Evolutionary conservation across 1,140 invertebrate genomes (phyloP).

Genomic region (Centruroides vittatus): DNA sequence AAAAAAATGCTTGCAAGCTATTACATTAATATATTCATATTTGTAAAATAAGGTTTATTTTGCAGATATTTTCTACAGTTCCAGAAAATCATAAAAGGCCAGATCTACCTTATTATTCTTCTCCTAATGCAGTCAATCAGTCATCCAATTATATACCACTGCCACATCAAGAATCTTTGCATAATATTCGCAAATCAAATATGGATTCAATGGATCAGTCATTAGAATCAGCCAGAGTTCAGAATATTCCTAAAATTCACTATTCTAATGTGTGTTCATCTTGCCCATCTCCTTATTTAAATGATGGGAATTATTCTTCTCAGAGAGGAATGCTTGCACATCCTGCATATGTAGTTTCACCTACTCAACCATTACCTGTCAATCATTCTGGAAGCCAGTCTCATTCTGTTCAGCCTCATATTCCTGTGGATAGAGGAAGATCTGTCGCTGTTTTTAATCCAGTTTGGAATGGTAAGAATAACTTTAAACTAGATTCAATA

Average conservation of each 20-base stretch:
- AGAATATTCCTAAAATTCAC: background rate
- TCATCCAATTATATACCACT: too few relatives aligned
- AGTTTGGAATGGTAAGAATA: conserved; percentile 10
- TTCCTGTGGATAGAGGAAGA: conserved; percentile 4
- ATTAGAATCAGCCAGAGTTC: too few relatives aligned
- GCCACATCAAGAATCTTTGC: too few relatives aligned
- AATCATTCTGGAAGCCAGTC: background rate
- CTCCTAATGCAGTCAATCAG: too few relatives aligned
- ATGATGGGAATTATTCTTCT: background rate
- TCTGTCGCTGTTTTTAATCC: conserved; percentile 12
- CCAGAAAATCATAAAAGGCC: too few relatives aligned
- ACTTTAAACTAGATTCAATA: background rate
- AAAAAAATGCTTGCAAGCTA: too few relatives aligned
- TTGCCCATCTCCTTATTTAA: background rate
- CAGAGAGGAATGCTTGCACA: background rate
- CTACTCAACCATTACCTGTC: background rate
- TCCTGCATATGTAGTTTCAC: background rate
- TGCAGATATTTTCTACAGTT: too few relatives aligned
- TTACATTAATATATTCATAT: too few relatives aligned
- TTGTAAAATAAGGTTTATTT: too few relatives aligned
- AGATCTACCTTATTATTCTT: too few relatives aligned
- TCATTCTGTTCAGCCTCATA: background rate
- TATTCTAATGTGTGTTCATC: conserved; percentile 4
- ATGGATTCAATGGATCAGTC: too few relatives aligned
- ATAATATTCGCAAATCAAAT: too few relatives aligned